Evolutionary conservation across 2,797 vertebrate species (phyloP), one percentile per base, ranked within the genome.

Genomic region (Eutrigla gurnardus): DNA sequence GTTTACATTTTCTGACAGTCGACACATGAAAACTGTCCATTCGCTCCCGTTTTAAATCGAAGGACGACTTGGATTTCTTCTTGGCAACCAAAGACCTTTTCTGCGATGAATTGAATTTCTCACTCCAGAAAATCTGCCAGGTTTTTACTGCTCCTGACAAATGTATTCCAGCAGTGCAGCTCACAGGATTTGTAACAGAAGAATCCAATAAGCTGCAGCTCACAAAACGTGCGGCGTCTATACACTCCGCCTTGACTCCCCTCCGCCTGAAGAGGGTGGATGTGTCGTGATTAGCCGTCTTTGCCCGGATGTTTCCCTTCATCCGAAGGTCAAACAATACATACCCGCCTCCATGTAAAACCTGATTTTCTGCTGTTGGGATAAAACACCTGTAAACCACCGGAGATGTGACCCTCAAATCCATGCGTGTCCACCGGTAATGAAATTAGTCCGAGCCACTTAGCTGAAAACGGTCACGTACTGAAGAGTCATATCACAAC

Each of bases 171-270:
- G 58, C 36, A 18, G 52, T 54, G 53, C 17, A 68, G 74, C 70
- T 85, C 57, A 57, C 46, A 73, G 52, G 67, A 78, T 85, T 82
- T 80, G 68, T 77, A 65, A 67, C 70, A 59, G 74, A 82, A 71
- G 70, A 25, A 75, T 55, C 65, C 64, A 69, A 58, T 52, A 47
- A 72, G 82, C 47, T 74, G 40, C 49, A 74, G 61, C 68, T 82
- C 17, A 50, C 25, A 25, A 25, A 50, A 82, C 35, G 43, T 81
- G 69, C 73, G 60, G 63, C 2, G 53, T 66, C 43, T 75, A 39
- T 25, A 25, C 25, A 25, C 25, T 25, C 25, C 37, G 46, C 60
- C n/a, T 65, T 50, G n/a, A 54, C 64, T 80, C 17, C 69, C 62
- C 50, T 70, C 40, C 33, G 25, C 62, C 55, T 53, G 67, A 62